Conservation (phyloP, 2,113 vertebrate genomes). For the Heterotis niloticus region DNA sequence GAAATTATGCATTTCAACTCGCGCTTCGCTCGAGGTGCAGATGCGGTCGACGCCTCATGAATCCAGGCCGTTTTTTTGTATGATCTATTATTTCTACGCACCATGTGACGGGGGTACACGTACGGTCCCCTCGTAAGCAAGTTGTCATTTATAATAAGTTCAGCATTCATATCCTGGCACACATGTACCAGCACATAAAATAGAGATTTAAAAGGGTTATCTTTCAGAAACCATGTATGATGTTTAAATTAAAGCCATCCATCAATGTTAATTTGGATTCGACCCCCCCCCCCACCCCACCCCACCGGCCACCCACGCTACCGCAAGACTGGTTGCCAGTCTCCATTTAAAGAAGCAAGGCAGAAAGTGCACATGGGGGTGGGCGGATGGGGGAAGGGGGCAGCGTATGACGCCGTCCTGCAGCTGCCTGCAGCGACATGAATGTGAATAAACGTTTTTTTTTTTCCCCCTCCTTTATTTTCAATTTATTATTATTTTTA, state of each 20-base stretch:
- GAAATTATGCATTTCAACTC: too few relatives aligned
- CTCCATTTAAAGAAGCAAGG: neutral
- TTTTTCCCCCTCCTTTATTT: too few relatives aligned
- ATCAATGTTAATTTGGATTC: conserved; percentile 17
- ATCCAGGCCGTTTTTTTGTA: neutral
- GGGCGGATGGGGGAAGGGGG: neutral
- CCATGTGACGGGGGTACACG: neutral
- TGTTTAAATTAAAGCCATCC: conserved; percentile 33
- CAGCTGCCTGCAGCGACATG: neutral
- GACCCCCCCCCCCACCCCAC: neutral
- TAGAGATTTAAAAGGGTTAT: conserved; percentile 10
- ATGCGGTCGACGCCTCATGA: neutral
- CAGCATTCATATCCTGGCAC: conserved; percentile 12
- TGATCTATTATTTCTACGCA: neutral
- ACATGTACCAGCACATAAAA: conserved; percentile 18
- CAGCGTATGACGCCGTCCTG: neutral
- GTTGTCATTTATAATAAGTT: conserved; percentile 13
- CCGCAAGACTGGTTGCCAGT: neutral
- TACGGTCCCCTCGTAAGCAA: neutral
- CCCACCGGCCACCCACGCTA: neutral
- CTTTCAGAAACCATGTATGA: conserved; percentile 17
- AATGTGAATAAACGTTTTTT: neutral
- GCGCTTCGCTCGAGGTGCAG: neutral
- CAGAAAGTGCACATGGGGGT: neutral
- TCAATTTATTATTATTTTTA: neutral